Evolutionary conservation across 2,888 invertebrate species (phyloP).

Genomic region (Harmothoe impar): DNA sequence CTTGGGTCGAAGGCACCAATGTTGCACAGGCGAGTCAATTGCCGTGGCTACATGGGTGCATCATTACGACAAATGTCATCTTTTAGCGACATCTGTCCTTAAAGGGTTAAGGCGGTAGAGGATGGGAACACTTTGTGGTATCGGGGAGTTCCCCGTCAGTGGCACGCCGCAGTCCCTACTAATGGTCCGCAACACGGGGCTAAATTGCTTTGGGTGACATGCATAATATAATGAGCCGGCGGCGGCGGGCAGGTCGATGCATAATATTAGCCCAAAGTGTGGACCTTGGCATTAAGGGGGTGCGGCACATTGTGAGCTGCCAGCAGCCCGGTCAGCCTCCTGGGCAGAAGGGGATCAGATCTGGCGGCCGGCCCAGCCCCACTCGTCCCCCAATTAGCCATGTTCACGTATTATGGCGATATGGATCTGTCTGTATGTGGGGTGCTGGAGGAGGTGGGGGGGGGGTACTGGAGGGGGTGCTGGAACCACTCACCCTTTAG

Average conservation of each 20-base stretch:
- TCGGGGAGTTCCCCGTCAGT: too few relatives aligned
- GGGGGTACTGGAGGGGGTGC: too few relatives aligned
- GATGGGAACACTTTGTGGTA: too few relatives aligned
- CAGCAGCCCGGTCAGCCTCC: background rate
- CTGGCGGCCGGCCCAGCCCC: background rate
- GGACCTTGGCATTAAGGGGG: background rate
- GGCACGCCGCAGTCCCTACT: background rate
- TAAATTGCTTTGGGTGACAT: slow-evolving; percentile 29
- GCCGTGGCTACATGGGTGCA: too few relatives aligned
- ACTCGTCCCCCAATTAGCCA: background rate
- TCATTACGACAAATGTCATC: too few relatives aligned
- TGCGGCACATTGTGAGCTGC: background rate
- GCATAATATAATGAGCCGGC: slow-evolving; percentile 35
- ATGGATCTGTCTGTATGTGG: background rate
- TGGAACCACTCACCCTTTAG: too few relatives aligned
- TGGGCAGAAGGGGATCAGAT: background rate
- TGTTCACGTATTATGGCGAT: slow-evolving; percentile 6
- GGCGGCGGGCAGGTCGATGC: slow-evolving; percentile 13
- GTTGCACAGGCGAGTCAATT: too few relatives aligned
- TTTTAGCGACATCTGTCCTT: too few relatives aligned
- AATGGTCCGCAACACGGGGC: slow-evolving; percentile 14
- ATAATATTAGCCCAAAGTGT: slow-evolving; percentile 20
- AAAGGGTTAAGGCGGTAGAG: too few relatives aligned
- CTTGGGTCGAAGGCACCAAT: too few relatives aligned
- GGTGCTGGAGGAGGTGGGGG: too few relatives aligned